These are phyloP conservation scores for Hypotaenidia philippensis DNA, from an alignment of 2,797 vertebrate species.

Conservation along the genomic window DNA sequence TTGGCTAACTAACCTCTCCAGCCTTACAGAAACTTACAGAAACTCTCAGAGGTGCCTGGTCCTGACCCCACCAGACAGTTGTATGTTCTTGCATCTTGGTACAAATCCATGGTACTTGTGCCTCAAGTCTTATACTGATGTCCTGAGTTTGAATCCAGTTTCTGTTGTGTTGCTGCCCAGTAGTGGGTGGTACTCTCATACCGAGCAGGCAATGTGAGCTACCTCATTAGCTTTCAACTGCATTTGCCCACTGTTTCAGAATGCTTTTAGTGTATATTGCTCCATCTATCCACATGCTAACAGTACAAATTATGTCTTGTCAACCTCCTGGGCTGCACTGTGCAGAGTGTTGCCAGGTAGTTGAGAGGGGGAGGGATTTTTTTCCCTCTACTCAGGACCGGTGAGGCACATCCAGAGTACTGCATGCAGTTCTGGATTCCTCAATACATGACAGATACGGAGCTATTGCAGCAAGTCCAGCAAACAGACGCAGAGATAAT, in stretches of 20 bases:
- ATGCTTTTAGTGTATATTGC: background rate
- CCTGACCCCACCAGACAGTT: background rate
- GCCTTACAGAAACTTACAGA: background rate
- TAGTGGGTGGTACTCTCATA: background rate
- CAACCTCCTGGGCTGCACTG: background rate
- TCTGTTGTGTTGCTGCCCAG: background rate
- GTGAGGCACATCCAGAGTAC: background rate
- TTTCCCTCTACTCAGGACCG: background rate
- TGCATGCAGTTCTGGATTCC: background rate
- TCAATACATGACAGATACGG: background rate
- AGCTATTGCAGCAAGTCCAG: background rate
- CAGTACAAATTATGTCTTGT: background rate
- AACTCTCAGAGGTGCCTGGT: background rate
- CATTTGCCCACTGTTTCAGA: background rate
- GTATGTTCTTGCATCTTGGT: conserved; percentile 1
- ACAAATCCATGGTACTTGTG: background rate
- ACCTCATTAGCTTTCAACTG: background rate
- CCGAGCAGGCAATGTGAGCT: background rate
- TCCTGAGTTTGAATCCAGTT: background rate
- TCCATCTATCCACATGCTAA: background rate
- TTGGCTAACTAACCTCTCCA: background rate
- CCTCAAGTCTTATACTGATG: background rate
- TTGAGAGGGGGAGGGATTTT: background rate
- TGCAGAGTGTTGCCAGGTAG: background rate
- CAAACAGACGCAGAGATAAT: background rate